Conservation (phyloP, 2,888 invertebrate species). For the Leptopterna dolabrata region DNA sequence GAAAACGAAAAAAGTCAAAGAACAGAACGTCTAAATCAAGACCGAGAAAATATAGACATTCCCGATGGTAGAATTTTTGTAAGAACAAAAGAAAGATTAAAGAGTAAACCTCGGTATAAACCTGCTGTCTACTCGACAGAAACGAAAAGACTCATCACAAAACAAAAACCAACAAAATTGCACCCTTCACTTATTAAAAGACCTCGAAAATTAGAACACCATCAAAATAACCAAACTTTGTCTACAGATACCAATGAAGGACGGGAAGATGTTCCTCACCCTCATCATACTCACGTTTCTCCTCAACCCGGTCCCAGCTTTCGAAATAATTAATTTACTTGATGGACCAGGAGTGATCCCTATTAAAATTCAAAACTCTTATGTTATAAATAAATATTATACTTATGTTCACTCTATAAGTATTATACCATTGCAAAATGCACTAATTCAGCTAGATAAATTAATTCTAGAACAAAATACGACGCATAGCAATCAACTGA, state of each 20-base stretch:
- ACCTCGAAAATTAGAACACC: not conserved
- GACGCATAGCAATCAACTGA: not conserved
- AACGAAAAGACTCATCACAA: not conserved
- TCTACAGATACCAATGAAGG: too few relatives aligned
- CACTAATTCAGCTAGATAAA: too few relatives aligned
- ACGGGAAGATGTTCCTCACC: too few relatives aligned
- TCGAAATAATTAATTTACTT: too few relatives aligned
- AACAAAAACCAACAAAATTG: not conserved
- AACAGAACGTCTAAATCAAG: not conserved
- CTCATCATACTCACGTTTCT: not conserved
- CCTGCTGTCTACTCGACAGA: not conserved
- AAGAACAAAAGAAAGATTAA: conserved; percentile 1
- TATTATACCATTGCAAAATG: too few relatives aligned
- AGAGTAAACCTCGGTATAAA: conserved; percentile 4
- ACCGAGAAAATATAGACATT: not conserved
- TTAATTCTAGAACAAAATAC: not conserved
- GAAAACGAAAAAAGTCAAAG: conserved; percentile 24
- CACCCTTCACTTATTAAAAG: conserved; percentile 26
- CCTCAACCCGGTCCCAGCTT: too few relatives aligned
- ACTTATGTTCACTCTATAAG: too few relatives aligned
- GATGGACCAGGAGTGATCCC: too few relatives aligned
- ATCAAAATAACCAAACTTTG: not conserved
- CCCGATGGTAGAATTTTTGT: conserved; percentile 11
- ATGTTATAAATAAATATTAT: too few relatives aligned
- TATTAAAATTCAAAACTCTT: too few relatives aligned